Evolutionary conservation across 2,797 vertebrate species (phyloP).

Genomic region (Pogoniulus pusillus): DNA sequence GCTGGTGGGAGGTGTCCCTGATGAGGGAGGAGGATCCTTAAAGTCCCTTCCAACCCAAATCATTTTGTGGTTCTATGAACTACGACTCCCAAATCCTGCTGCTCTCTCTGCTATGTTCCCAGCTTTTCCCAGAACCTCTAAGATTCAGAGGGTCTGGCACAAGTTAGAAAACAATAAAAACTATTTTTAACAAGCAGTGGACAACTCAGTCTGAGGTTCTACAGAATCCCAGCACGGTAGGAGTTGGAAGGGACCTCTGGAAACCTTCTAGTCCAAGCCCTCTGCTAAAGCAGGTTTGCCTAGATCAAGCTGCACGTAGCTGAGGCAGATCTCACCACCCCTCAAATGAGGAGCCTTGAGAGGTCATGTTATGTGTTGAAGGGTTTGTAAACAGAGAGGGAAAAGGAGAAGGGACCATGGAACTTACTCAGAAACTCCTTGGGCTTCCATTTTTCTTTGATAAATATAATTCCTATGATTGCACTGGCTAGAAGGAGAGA

Average conservation of each 20-base stretch:
- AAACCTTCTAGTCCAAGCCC: too few species aligned
- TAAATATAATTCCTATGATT: constrained; percentile 94
- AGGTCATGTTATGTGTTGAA: not conserved
- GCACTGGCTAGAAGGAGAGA: constrained; percentile 83
- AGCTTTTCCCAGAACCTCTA: not conserved
- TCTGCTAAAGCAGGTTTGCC: too few species aligned
- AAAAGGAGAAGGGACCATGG: not conserved
- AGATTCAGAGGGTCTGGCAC: not conserved
- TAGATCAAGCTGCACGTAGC: too few species aligned
- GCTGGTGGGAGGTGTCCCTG: too few species aligned
- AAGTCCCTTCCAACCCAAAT: too few species aligned
- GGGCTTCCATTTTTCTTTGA: constrained; percentile 92
- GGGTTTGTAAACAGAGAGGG: not conserved
- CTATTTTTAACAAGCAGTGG: not conserved
- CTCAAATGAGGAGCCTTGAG: not conserved
- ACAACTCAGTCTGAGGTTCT: not conserved
- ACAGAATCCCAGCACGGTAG: too few species aligned
- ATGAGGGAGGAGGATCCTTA: too few species aligned
- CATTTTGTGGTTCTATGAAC: too few species aligned
- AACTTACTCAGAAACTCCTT: constrained; percentile 95
- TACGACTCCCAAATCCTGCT: not conserved
- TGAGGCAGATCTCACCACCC: not conserved
- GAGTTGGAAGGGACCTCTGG: too few species aligned
- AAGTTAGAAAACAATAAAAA: not conserved
- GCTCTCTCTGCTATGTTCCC: not conserved